Base-by-base conservation (phyloP, 2,797 vertebrate species). In the Oophaga sylvatica region DNA sequence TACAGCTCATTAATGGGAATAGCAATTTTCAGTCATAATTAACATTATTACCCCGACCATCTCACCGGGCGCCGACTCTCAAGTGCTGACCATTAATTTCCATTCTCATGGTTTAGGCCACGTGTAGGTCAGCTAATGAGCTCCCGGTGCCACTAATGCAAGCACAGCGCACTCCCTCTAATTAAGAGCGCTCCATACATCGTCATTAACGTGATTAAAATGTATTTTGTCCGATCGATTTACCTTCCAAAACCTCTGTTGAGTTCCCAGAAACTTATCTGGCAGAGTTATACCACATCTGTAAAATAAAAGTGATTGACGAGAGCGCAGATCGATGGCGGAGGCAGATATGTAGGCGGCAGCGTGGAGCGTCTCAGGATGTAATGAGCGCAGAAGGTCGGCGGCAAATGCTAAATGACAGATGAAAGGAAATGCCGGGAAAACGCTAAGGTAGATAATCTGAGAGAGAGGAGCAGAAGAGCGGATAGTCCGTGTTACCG, bases 81-180 rank as follows among this genome's bases (percentile, higher is more conserved):
- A 53, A 76, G 83, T 77, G 31, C 35, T 20, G 56, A 75, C 70
- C 71, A 22, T 48, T 85, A 9, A 62, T 60, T 17, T 17, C 35
- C 71, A 63, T 15, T 20, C 56, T 26, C 6, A 17, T 76, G n/a
- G 62, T 20, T 53, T 15, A 6, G 60, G n/a, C 83, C 83, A 31
- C 83, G 67, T 26, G 71, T 29, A 75, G 70, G 68, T 76, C 83
- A 17, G 20, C 57, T 84, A 84, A 84, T 48, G 56, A 84, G 71
- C 83, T 68, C 63, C 35, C n/a, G 7, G 48, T 20, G 81, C 57
- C 83, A 63, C 83, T 75, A 59, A 45, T 62, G 70, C 35, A 84
- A 75, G 35, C 80, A 29, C 31, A 20, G 41, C 0, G 63, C 20
- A 26, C 62, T 17, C 41, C 35, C 0, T 48, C 60, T 17, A 41